Base-by-base conservation (phyloP, 2,113 vertebrate genomes). In the Tenrec ecaudatus region DNA sequence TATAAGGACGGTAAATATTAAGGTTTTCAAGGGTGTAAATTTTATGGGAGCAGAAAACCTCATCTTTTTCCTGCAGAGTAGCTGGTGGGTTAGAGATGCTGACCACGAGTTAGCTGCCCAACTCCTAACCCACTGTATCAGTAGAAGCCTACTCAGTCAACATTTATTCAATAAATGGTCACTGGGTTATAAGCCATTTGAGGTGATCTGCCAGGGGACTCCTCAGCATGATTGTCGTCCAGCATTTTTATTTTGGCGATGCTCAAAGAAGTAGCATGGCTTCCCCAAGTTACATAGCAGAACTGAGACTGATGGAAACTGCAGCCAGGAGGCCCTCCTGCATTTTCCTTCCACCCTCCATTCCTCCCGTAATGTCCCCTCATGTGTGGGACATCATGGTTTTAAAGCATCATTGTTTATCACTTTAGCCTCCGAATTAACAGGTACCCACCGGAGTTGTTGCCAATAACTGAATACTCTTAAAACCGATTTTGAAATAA, bases 401-500 rank as follows among this genome's bases (percentile, higher is more conserved):
- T 91, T 86, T 79, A 69, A 89, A 82, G 53, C 47, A 79, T 69
- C 33, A 36, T 27, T 89, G 22, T 27, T 89, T 60, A 73, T 60
- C 57, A 58, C 12, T 1, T 82, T 66, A 57, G 33, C 33, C 25
- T 77, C 23, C 66, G 60, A 78, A 78, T 86, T 86, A 91, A 90
- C 66, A 20, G 16, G n/a, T n/a, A 47, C 71, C 71, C 31, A 23
- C 83, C 73, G 57, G 22, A 83, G 36, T 16, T 83, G n/a, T 66
- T 77, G 36, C 23, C 87, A 84, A 62, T 76, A 83, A 60, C 17
- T 68, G 68, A 76, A 80, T 62, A 14, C 12, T 40, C 38, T 76
- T 79, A 79, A 90, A 40, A 64, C 14, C 29, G 43, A 75, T 38
- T 87, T 27, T 75, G 27, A 75, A 89, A 89, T 86, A 89, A 47